Base-by-base conservation (phyloP, 2,113 vertebrate genomes). In the Thinocorus orbignyianus region DNA sequence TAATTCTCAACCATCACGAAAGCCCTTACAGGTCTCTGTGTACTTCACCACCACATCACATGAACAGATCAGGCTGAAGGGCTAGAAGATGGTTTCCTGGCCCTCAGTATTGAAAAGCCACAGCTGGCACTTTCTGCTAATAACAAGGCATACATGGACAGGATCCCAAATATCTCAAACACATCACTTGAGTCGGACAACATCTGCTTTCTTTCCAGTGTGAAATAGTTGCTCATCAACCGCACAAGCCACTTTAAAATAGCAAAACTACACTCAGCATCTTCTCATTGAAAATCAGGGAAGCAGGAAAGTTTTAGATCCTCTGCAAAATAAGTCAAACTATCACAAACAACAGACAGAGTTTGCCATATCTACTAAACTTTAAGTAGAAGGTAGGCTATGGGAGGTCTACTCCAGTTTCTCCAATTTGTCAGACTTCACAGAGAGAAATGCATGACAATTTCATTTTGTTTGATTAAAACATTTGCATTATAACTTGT, bases 381-480 rank as follows among this genome's bases (percentile, higher is more conserved):
- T 54, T 6, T 39, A 85, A 81, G 33, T 23, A 76, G 65, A 88
- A 86, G 23, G 13, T 15, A 71, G n/a, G 8, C 11, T 24, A 41
- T 6, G 15, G 8, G 16, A 85, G 2, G 2, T 71, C 49, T 81
- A 3, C 8, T 44, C 37, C 28, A 65, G 8, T 9, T 8, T 87
- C 41, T 73, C 77, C 49, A 49, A 51, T 51, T 46, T 0, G 1
- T 49, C 35, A 80, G 48, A 77, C 44, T 71, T 90, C 83, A 37
- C 23, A 76, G 64, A 79, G 33, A 82, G 49, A 57, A 80, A 79
- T 16, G 41, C 18, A 30, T 78, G 69, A 83, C 58, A 39, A 41
- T 86, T 97, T 89, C 17, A 12, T 55, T 68, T 90, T 83, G 62
- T 91, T 97, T 93, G 96, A 60, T 95, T 86, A 65, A 71, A 91